phyloP scores from a whole-genome alignment of 2,888 invertebrate species.

The Scaptodrosophila latifasciaeformis region DNA sequence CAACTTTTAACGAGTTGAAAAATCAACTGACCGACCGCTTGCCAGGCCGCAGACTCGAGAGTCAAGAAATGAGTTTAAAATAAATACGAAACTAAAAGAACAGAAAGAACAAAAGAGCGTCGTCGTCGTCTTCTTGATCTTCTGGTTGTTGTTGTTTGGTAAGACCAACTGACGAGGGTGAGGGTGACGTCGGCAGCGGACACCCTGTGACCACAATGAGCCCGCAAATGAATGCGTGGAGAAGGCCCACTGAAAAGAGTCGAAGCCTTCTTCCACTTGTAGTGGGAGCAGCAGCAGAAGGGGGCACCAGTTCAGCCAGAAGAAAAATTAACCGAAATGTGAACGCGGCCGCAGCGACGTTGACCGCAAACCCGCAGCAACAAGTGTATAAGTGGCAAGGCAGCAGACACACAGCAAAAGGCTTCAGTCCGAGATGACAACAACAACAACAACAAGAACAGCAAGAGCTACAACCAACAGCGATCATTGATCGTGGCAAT shows the following conservation, averaged over 20 bases:
- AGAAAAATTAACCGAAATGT: slow-evolving; percentile 61
- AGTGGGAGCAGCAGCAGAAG: slow-evolving; percentile 4
- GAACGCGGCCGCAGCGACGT: slow-evolving; percentile 34
- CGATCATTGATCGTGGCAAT: slow-evolving; percentile 73
- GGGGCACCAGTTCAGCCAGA: background rate
- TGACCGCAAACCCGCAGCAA: slow-evolving; percentile 72
- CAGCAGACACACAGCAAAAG: slow-evolving; percentile 7
- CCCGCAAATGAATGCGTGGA: slow-evolving; percentile 70
- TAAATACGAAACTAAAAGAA: slow-evolving; percentile 62
- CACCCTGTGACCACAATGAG: slow-evolving; percentile 59
- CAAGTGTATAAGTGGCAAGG: slow-evolving; percentile 72
- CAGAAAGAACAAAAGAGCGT: slow-evolving; percentile 25
- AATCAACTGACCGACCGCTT: slow-evolving; percentile 46
- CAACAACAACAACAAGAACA: too few species aligned
- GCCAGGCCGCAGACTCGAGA: slow-evolving; percentile 16
- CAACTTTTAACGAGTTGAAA: slow-evolving; percentile 71
- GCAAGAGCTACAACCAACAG: slow-evolving; percentile 22
- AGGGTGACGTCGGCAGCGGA: slow-evolving; percentile 51
- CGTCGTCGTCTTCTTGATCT: slow-evolving; percentile 3
- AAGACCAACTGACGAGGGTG: slow-evolving; percentile 28
- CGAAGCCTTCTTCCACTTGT: too few species aligned
- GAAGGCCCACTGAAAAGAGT: slow-evolving; percentile 9
- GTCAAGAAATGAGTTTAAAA: slow-evolving; percentile 59
- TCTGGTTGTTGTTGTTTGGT: too few species aligned
- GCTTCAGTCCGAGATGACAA: slow-evolving; percentile 10